Conservation (phyloP, 2,797 vertebrate species). For the Poecile montanus region DNA sequence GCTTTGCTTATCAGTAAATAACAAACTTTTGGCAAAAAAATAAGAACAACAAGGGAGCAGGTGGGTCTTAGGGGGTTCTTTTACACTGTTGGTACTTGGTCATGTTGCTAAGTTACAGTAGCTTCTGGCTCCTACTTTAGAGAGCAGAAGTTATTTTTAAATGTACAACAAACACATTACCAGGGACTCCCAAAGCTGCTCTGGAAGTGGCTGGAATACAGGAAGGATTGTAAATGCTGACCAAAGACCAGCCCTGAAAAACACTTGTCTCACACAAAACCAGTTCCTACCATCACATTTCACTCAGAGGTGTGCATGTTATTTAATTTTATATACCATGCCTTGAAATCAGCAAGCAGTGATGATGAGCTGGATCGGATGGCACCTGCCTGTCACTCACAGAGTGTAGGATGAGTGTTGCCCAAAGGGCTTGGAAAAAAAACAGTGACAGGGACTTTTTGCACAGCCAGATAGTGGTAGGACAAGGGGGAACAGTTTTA, state of each 20-base stretch:
- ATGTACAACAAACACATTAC: conserved; percentile 19
- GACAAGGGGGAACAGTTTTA: background rate
- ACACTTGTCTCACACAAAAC: background rate
- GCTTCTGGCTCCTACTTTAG: conserved; percentile 39
- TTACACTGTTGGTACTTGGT: conserved; percentile 31
- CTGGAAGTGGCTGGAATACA: background rate
- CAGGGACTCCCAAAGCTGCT: background rate
- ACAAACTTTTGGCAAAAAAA: conserved; percentile 67
- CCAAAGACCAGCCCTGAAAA: background rate
- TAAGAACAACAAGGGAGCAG: conserved; percentile 38
- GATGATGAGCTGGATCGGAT: background rate
- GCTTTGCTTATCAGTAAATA: conserved; percentile 70
- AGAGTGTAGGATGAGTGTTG: background rate
- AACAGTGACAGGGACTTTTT: background rate
- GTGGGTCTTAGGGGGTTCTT: conserved; percentile 37
- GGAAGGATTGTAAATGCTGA: background rate
- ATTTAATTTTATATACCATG: background rate
- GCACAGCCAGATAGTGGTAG: too few relatives aligned
- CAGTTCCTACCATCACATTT: background rate
- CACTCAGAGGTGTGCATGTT: background rate
- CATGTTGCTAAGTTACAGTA: conserved; percentile 71
- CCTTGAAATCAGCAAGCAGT: background rate
- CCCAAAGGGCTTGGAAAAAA: background rate
- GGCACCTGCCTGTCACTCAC: background rate
- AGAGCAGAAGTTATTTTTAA: conserved; percentile 60